These are phyloP conservation scores for Saccostrea echinata DNA, from an alignment of 1,140 invertebrate species.

Conservation along the genomic window DNA sequence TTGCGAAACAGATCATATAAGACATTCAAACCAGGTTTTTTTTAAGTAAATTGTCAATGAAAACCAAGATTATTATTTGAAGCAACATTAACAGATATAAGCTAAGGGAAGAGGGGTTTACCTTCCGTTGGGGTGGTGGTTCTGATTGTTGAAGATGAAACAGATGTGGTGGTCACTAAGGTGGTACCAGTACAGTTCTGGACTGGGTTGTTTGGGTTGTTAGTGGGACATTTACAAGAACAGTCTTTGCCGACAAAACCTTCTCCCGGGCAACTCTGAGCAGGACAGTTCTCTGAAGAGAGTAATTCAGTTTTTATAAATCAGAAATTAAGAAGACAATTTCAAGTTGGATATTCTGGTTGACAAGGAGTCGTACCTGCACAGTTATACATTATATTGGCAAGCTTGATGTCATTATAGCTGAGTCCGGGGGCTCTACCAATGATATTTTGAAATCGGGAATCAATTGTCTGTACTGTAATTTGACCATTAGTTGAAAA, in stretches of 20 bases:
- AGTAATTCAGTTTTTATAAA: not conserved
- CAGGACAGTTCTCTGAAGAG: not conserved
- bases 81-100: too few relatives aligned
- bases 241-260: slow-evolving; percentile 68
- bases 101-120: not conserved
- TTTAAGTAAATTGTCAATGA: too few relatives aligned
- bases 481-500: slow-evolving; percentile 58
- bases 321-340: not conserved
- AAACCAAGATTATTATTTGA: too few relatives aligned
- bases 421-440: slow-evolving; percentile 64
- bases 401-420: slow-evolving; percentile 67
- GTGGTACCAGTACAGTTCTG: not conserved
- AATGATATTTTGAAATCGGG: slow-evolving; percentile 63
- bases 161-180: not conserved
- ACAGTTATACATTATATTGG: slow-evolving; percentile 69
- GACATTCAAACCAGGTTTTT: too few relatives aligned
- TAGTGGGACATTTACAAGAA: slow-evolving; percentile 61
- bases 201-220: slow-evolving; percentile 22
- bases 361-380: not conserved
- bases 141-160: not conserved
- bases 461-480: slow-evolving; percentile 64
- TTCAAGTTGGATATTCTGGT: not conserved
- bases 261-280: slow-evolving; percentile 55
- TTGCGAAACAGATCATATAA: too few relatives aligned
- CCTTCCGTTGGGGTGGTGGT: not conserved